Evolutionary conservation across 2,113 vertebrate genomes (phyloP).

Genomic region (Cepphus grylle): DNA sequence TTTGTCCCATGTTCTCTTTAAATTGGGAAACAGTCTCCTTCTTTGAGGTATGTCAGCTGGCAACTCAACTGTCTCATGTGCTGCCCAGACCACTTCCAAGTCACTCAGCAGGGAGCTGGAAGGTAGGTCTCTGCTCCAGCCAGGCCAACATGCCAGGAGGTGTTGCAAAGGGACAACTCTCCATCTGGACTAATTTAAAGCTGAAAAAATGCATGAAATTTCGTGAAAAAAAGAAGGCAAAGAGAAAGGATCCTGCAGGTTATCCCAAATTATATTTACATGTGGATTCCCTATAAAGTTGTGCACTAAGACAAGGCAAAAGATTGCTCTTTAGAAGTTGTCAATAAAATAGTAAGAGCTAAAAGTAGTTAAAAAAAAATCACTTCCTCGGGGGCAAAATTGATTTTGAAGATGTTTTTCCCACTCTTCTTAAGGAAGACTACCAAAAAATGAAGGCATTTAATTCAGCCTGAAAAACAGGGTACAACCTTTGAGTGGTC

Average conservation of each 20-base stretch:
- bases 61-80: rapidly evolving
- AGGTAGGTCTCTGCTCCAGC: neutral
- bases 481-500: neutral
- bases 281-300: neutral
- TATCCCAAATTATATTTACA: neutral
- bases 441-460: neutral
- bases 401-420: neutral
- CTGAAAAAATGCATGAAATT: neutral
- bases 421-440: neutral
- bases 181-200: neutral
- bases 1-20: neutral
- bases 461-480: neutral
- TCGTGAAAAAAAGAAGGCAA: neutral
- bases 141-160: neutral
- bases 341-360: neutral
- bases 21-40: neutral
- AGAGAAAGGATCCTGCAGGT: neutral
- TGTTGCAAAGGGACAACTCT: neutral
- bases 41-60: neutral
- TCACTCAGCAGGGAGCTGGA: neutral
- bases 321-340: neutral
- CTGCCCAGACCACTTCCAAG: neutral
- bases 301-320: neutral
- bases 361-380: neutral
- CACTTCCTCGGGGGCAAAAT: neutral